Evolutionary conservation across 2,797 vertebrate species (phyloP), one percentile per base, ranked within the genome.

Genomic region (Australoheros facetus): DNA sequence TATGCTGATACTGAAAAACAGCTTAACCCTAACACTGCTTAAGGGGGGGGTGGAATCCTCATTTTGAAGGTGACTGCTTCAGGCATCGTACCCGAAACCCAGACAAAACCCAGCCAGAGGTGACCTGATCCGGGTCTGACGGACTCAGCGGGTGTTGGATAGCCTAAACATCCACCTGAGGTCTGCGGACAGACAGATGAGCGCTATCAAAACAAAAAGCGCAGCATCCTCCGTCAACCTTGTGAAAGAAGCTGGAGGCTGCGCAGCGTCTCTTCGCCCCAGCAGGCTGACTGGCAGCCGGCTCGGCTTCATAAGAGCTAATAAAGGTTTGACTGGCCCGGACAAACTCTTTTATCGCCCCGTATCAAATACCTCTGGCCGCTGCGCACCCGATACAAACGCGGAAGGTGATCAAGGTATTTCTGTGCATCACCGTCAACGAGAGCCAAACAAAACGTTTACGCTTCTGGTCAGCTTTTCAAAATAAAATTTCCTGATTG

Each of bases 331-430:
- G 30, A 32, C 34, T 30, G 3, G 16, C 17, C 10, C 42, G 4
- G n/a, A 9, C 32, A 13, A 34, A 48, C 62, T 8, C 1, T 17
- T 42, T 26, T 4, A 88, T 51, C 73, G 76, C 77, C 73, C 42
- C 37, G 7, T 48, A 21, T 89, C 85, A 86, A 92, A 91, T 78
- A 90, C 81, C 82, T 64, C 75, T 85, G 74, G 42, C 59, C 77
- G 59, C 78, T 86, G 58, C 82, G 74, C 77, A 90, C 73, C 77
- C 57, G 91, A 91, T 85, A 89, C 91, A 93, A 93, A 94, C 86
- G 91, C 88, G 88, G 89, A 92, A 90, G 82, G 89, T 79, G 81
- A 87, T 76, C 73, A 71, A 77, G 82, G 28, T 12, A 51, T 83
- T 91, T 86, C 37, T 64, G 8, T 42, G 32, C 73, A 85, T 77